Evolutionary conservation across 1,140 invertebrate genomes (phyloP), one percentile per base, ranked within the genome.

Genomic region (Saccostrea echinata): DNA sequence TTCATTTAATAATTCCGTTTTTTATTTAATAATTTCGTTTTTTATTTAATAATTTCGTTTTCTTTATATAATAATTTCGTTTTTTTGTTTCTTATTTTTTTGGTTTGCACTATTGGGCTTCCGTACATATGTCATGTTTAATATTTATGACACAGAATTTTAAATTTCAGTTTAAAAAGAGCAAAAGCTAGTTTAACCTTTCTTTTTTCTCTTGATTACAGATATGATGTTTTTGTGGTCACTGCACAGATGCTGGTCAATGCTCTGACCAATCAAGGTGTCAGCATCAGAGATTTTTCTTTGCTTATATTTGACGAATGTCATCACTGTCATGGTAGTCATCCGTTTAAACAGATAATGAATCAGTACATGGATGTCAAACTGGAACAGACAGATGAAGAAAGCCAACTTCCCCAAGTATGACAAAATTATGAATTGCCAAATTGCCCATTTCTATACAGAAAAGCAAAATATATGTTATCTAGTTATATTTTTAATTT

Each of bases 231-330:
- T 35, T 35, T 94, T 16, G 91, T 95, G 8, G 85, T 94, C 53
- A 95, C 94, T 13, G 93, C 94, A 9, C 94, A 94, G 87, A 91
- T 95, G 33, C 87, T 94, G n/a, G 87, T 94, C 13, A 92, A 94
- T 85, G 89, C 92, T 51, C 76, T 94, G 12, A 81, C 85, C 11
- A 52, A 88, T 8, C 88, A 92, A 16, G 89, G 91, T 30, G 43
- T 86, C 4, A 87, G 71, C 27, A 84, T 93, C n/a, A 86, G 89
- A 81, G 24, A 82, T 16, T 92, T 94, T 64, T 90, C 91, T 0
- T 80, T 94, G 84, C 27, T 94, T 18, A 89, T 94, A 21, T 93
- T 94, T 90, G 94, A 95, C 85, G 94, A 95, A 86, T 95, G 94
- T 88, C 94, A 95, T 84, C 94, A 95, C 81, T 92, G 93, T 27